phyloP scores from a whole-genome alignment of 2,888 invertebrate genomes.

The Thereva unica region DNA sequence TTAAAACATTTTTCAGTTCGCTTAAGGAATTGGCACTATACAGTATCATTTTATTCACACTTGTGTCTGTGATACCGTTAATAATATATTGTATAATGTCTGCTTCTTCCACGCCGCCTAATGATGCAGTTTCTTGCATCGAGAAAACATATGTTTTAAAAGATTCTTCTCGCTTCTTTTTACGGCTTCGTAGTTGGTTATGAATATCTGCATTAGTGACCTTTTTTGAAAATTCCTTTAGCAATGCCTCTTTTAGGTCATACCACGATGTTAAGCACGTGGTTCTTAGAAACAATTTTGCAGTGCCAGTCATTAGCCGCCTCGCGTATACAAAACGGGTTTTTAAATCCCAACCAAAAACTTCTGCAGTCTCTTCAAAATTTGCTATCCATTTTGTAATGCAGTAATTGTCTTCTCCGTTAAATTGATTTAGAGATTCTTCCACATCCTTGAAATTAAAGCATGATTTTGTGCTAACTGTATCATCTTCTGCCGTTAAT shows the following conservation, averaged over 20 bases:
- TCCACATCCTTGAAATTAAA: not conserved
- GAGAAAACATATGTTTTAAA: not conserved
- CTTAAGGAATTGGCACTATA: not conserved
- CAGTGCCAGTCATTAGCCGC: not conserved
- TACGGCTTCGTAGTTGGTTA: not conserved
- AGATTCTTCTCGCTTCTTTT: not conserved
- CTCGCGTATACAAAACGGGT: not conserved
- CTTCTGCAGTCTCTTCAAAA: not conserved
- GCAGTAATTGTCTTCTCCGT: constrained; percentile 7
- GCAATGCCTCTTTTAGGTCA: not conserved
- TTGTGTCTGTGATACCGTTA: not conserved
- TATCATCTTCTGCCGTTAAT: not conserved
- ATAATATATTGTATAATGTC: not conserved
- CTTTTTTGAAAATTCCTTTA: not conserved
- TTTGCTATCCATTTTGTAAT: not conserved
- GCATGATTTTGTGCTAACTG: not conserved
- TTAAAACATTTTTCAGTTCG: not conserved
- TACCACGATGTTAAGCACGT: not conserved
- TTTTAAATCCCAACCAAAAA: not conserved
- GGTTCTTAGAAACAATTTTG: not conserved
- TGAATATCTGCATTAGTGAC: not conserved
- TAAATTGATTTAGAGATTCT: not conserved
- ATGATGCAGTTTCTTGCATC: not conserved
- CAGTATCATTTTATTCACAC: not conserved
- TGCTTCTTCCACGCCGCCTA: not conserved